phyloP scores from a whole-genome alignment of 1,140 invertebrate species.

The Lucilia sericata region DNA sequence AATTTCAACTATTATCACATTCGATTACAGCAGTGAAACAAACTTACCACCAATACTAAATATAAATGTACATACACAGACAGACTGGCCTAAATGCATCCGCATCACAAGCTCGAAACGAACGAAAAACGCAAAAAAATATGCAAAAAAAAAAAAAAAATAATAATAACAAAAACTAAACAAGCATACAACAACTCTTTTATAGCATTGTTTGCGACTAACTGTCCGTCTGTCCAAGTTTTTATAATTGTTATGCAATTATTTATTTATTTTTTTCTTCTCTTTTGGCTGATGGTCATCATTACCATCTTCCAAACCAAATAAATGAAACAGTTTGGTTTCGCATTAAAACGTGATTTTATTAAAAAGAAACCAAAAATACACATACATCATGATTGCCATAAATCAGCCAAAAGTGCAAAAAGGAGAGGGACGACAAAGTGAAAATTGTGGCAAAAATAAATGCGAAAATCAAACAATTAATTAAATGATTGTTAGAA shows the following conservation, averaged over 20 bases:
- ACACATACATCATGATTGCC: background rate
- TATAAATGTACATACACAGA: background rate
- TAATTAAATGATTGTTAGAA: no score
- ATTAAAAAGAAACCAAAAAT: background rate
- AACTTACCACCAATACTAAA: background rate
- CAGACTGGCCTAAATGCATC: constrained; percentile 31
- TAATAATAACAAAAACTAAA: constrained; percentile 22
- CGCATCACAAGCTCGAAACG: constrained; percentile 14
- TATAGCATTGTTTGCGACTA: background rate
- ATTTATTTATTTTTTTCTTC: background rate
- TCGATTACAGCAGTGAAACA: background rate
- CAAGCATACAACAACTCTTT: background rate
- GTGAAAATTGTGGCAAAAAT: background rate
- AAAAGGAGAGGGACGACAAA: background rate
- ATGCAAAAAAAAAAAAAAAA: constrained; percentile 4
- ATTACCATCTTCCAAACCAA: background rate
- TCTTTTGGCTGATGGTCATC: background rate
- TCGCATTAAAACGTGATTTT: background rate
- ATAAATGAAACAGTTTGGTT: constrained; percentile 7
- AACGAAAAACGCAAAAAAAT: background rate
- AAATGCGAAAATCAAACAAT: background rate
- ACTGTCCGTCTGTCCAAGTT: background rate
- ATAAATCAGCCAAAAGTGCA: background rate
- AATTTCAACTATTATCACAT: background rate
- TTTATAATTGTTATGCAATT: constrained; percentile 22